Conservation (phyloP, 2,113 vertebrate species). For the Nematolebias whitei region DNA sequence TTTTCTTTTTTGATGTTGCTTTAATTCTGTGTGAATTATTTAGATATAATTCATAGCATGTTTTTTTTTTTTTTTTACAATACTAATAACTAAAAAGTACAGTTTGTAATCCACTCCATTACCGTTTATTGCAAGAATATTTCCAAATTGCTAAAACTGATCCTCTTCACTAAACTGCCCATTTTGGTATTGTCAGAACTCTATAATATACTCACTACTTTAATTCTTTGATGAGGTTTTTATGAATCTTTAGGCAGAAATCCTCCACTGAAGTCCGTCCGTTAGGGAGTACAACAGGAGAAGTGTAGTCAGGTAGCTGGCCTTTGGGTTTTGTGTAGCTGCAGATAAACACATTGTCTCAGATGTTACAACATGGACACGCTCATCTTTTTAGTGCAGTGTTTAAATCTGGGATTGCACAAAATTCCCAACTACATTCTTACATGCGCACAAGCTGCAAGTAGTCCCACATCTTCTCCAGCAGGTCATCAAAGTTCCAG, state of each 20-base stretch:
- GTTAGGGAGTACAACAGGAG: conserved; percentile 92
- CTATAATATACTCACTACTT: conserved; percentile 90
- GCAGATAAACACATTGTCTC: conserved; percentile 40
- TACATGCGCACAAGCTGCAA: conserved; percentile 94
- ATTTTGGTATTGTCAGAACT: neutral
- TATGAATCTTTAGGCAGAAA: conserved; percentile 98
- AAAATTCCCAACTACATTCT: conserved; percentile 63
- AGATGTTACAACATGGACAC: neutral
- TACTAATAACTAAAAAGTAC: too few species aligned
- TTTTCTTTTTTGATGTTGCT: too few species aligned
- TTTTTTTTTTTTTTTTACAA: too few species aligned
- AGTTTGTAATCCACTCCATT: neutral
- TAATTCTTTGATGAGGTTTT: conserved; percentile 97
- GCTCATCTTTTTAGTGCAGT: neutral
- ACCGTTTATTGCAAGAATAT: neutral
- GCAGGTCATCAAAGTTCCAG: conserved; percentile 98
- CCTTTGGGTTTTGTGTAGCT: conserved; percentile 99
- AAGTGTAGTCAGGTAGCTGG: conserved; percentile 95
- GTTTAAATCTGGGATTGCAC: neutral
- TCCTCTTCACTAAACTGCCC: neutral
- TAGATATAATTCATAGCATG: too few species aligned
- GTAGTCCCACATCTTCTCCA: conserved; percentile 98
- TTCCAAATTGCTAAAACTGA: neutral
- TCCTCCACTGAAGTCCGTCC: conserved; percentile 91
- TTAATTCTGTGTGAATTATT: too few species aligned